Percentiles rank a stretch among this genome's conserved stretches.
Conservation (phyloP, 1,140 invertebrate species). For the Bombus terrestris region DNA sequence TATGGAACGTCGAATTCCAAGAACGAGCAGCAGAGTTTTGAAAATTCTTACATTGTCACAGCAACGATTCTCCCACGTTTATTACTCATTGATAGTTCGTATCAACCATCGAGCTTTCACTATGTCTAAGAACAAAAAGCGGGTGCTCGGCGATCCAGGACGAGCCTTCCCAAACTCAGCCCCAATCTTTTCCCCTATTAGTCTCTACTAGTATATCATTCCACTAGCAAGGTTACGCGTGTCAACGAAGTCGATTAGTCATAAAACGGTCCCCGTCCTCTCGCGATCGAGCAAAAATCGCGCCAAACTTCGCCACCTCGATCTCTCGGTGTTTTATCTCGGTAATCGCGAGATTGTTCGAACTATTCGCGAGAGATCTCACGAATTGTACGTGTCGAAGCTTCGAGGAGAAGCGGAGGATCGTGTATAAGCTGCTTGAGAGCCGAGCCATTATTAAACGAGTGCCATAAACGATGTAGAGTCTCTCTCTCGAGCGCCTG, state of each 20-base stretch:
- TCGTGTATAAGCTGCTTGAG: slow-evolving; percentile 34
- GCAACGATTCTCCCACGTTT: no score
- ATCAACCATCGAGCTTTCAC: background rate
- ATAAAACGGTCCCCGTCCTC: slow-evolving; percentile 70
- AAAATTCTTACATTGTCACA: background rate
- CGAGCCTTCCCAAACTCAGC: background rate
- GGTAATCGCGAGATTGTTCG: background rate
- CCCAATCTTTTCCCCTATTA: slow-evolving; percentile 3
- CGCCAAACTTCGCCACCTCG: background rate
- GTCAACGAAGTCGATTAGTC: slow-evolving; percentile 66
- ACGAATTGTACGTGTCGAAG: background rate
- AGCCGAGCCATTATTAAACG: slow-evolving; percentile 45
- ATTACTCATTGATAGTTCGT: no score
- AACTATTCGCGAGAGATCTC: background rate
- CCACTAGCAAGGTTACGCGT: slow-evolving; percentile 31
- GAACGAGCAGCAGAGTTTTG: background rate
- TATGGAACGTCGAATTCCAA: no score
- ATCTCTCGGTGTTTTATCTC: slow-evolving; percentile 26
- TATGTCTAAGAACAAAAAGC: slow-evolving; percentile 20
- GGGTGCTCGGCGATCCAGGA: background rate
- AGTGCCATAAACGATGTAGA: slow-evolving; percentile 53
- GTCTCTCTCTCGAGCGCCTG: slow-evolving; percentile 21
- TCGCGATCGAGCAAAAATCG: background rate
- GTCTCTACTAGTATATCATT: slow-evolving; percentile 30
- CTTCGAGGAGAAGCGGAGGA: background rate